Percentiles rank a stretch among this genome's conserved stretches.
Evolutionary conservation across 2,888 invertebrate species (phyloP).

Genomic region (Pantelozetes paolii): DNA sequence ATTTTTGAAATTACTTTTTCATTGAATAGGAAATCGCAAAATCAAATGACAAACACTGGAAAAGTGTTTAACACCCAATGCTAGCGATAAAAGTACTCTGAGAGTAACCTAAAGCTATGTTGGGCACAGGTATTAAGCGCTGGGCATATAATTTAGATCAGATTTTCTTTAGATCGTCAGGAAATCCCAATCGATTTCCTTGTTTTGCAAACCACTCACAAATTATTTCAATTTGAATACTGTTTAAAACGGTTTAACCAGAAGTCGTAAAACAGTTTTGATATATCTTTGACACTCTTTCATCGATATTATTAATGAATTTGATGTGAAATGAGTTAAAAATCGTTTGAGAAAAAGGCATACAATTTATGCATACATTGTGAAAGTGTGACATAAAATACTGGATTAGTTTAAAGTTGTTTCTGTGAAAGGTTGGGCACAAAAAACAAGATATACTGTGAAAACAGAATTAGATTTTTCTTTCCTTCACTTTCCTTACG

Average conservation of each 20-base stretch:
- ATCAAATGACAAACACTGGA: no score
- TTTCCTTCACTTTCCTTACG: no score
- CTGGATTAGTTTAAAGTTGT: no score
- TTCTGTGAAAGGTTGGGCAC: no score
- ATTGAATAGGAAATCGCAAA: no score
- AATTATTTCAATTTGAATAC: no score
- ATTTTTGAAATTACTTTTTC: no score
- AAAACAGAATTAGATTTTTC: no score
- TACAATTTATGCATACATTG: neutral
- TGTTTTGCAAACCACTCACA: neutral
- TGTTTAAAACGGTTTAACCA: no score
- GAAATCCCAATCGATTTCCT: constrained; percentile 10
- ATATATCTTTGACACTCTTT: neutral
- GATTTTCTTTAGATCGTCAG: neutral
- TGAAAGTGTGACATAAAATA: constrained; percentile 8
- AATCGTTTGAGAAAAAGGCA: neutral
- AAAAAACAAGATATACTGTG: no score
- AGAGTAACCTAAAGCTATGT: neutral
- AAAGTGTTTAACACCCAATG: no score
- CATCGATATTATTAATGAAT: neutral
- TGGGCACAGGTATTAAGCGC: neutral
- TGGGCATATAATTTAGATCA: neutral
- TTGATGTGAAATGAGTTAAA: neutral
- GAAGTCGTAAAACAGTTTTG: neutral
- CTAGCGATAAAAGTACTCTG: no score